A percentile compares a stretch with the other conserved stretches of the same genome.
Evolutionary conservation across 92 coral and sea anemone genomes (phyloP).

Genomic region (Isaurus tuberculatus): DNA sequence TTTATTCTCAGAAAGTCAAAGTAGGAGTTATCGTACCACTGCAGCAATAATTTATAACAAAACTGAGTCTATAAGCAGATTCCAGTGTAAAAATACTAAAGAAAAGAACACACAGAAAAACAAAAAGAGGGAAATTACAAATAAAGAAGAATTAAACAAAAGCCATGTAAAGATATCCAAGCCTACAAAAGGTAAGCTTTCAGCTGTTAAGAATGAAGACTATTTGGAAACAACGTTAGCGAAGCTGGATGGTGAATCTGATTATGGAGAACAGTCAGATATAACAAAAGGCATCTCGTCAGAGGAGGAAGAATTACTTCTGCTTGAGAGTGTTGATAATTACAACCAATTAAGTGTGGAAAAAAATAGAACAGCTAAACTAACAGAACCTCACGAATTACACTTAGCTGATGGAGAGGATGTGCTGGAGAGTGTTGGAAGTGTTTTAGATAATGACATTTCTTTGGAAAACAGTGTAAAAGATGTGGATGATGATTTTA

Average conservation of each 20-base stretch:
- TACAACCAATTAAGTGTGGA: neutral
- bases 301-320: slow-evolving; percentile 31
- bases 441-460: neutral
- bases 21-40: neutral
- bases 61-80: neutral
- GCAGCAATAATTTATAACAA: neutral
- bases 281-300: slow-evolving; percentile 26
- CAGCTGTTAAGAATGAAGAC: neutral
- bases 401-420: neutral
- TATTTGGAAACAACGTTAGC: neutral
- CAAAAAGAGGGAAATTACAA: slow-evolving; percentile 17
- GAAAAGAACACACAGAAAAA: slow-evolving; percentile 13
- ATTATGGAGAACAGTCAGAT: slow-evolving; percentile 34
- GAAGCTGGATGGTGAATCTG: neutral
- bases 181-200: neutral
- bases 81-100: slow-evolving; percentile 7
- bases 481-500: neutral
- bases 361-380: neutral
- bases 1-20: neutral
- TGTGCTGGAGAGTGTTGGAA: slow-evolving; percentile 14
- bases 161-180: neutral
- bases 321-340: slow-evolving; percentile 1
- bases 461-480: neutral
- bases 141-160: neutral
- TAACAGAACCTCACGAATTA: slow-evolving; percentile 7